phyloP scores from a whole-genome alignment of 64 coral and sea anemone species.

The Astreopora myriophthalma region DNA sequence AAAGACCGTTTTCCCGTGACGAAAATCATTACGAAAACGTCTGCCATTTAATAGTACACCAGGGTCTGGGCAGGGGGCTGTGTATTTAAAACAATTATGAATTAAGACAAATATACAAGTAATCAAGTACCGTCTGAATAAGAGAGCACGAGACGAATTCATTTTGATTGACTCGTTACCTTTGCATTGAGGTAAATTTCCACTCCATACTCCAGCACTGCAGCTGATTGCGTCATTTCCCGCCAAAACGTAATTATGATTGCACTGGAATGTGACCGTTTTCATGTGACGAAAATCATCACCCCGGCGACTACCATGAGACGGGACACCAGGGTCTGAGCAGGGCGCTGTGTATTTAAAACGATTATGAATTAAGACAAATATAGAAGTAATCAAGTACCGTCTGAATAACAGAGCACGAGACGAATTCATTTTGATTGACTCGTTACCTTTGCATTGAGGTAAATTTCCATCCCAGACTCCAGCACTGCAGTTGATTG shows the following conservation, averaged over 20 bases:
- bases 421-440: not conserved
- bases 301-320: not conserved
- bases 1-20: not conserved
- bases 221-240: slow-evolving; percentile 7
- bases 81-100: not conserved
- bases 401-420: not conserved
- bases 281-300: not conserved
- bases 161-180: not conserved
- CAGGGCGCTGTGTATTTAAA: not conserved
- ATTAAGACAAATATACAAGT: not conserved
- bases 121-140: no score
- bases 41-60: not conserved
- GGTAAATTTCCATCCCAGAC: not conserved
- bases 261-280: not conserved
- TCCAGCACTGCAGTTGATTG: not conserved
- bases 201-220: not conserved
- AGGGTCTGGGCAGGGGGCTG: not conserved
- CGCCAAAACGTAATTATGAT: not conserved
- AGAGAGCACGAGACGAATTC: no score
- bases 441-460: slow-evolving; percentile 13
- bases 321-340: not conserved
- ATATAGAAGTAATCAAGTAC: no score
- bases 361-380: no score
- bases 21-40: not conserved
- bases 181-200: not conserved